Conservation (phyloP, 2,113 vertebrate genomes). For the Carlito syrichta region DNA sequence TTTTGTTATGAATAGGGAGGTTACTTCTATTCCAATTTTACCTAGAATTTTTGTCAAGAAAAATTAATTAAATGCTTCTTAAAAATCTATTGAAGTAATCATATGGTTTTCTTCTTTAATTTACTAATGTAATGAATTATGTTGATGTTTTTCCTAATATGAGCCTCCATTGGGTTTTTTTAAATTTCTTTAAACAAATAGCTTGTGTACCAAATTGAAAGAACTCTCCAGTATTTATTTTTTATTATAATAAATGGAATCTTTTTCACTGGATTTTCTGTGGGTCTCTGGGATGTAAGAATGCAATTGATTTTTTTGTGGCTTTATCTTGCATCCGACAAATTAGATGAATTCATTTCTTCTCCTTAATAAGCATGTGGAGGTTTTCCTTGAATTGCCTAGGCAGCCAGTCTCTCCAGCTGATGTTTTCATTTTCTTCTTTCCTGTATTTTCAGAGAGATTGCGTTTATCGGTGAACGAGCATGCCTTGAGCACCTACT, state of each 20-base stretch:
- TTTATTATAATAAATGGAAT: conserved; percentile 60
- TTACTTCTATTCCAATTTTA: conserved; percentile 49
- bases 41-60: conserved; percentile 55
- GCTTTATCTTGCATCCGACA: conserved; percentile 44
- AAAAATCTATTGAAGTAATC: conserved; percentile 65
- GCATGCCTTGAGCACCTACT: fast-evolving
- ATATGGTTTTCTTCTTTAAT: conserved; percentile 67
- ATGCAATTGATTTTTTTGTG: conserved; percentile 47
- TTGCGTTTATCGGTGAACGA: no score
- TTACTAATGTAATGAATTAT: conserved; percentile 70
- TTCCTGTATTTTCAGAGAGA: not conserved
- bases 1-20: not conserved
- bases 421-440: not conserved
- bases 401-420: not conserved
- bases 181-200: conserved; percentile 71
- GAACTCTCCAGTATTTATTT: conserved; percentile 51
- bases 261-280: conserved; percentile 47
- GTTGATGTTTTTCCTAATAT: conserved; percentile 56
- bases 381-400: not conserved
- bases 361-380: not conserved
- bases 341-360: conserved; percentile 47
- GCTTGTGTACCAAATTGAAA: conserved; percentile 59
- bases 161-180: conserved; percentile 63
- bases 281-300: conserved; percentile 25
- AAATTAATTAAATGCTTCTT: conserved; percentile 71